phyloP scores from a whole-genome alignment of 2,797 vertebrate species.

The Mionectes olivaceus region DNA sequence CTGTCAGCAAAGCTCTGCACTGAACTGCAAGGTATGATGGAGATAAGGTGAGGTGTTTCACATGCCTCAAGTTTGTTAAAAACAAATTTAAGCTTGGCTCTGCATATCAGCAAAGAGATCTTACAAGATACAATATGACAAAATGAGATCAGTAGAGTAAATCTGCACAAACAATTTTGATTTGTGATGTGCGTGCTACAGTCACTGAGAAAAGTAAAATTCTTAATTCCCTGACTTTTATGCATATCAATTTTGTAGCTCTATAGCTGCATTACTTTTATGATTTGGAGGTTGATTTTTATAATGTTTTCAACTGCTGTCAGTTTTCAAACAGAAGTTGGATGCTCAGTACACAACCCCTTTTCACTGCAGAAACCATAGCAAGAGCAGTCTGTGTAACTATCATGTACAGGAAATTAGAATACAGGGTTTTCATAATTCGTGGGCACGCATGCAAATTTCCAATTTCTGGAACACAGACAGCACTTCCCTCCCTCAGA shows the following conservation, averaged over 20 bases:
- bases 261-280: neutral
- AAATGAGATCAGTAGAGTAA: neutral
- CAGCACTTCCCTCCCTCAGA: neutral
- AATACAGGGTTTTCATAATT: conserved; percentile 44
- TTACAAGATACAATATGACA: neutral
- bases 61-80: neutral
- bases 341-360: neutral
- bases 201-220: neutral
- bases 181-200: neutral
- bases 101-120: neutral
- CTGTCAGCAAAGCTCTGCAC: neutral
- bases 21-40: neutral
- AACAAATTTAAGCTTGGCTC: neutral
- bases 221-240: neutral
- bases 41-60: neutral
- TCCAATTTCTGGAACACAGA: conserved; percentile 15
- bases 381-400: conserved; percentile 30
- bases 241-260: neutral
- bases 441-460: conserved; percentile 18
- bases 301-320: neutral
- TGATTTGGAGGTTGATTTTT: neutral
- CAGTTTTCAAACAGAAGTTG: neutral
- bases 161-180: neutral
- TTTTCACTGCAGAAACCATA: neutral
- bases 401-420: conserved; percentile 32